Evolutionary conservation across 2,113 vertebrate species (phyloP).

Genomic region (Prunella fulvescens): DNA sequence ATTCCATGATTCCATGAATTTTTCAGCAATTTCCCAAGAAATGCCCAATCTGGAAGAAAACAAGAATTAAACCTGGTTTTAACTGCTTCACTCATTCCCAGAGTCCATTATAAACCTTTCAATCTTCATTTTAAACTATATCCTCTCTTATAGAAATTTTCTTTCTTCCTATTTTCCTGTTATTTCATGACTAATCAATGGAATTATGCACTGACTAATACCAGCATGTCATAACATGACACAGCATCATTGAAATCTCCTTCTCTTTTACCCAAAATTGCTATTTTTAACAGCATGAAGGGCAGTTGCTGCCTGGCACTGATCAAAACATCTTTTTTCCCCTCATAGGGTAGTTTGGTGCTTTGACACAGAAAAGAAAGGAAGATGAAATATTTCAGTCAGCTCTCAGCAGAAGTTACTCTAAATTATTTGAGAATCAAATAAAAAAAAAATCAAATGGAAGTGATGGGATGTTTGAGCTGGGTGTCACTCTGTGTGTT

Average conservation of each 20-base stretch:
- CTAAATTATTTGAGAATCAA: background rate
- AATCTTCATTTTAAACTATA: background rate
- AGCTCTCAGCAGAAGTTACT: background rate
- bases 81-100: background rate
- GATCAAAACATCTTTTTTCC: constrained; percentile 1
- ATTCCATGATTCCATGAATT: fast-evolving
- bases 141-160: background rate
- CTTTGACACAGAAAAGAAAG: constrained; percentile 10
- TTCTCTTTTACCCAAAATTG: background rate
- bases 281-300: background rate
- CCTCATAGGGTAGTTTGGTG: background rate
- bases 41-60: background rate
- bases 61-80: background rate
- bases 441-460: background rate
- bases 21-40: background rate
- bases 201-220: background rate
- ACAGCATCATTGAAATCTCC: background rate
- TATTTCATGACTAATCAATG: background rate
- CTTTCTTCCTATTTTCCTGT: background rate
- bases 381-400: background rate
- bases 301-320: background rate
- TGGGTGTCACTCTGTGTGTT: background rate
- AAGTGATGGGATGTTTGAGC: background rate
- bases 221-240: background rate
- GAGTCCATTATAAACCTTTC: background rate